These are phyloP conservation scores for Paracyclopina nana DNA, from an alignment of 1,140 invertebrate species.

Conservation along the genomic window DNA sequence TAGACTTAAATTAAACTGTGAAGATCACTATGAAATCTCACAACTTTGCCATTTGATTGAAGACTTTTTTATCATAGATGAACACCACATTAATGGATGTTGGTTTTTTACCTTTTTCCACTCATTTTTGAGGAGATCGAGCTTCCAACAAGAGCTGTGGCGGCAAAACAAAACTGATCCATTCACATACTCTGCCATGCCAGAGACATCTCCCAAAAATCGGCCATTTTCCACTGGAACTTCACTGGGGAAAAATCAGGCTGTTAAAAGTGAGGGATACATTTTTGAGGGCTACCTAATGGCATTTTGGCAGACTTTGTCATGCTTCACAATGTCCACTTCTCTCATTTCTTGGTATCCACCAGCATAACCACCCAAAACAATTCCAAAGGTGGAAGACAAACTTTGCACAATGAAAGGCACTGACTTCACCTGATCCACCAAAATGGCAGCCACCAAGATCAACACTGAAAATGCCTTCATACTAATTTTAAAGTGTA, in stretches of 20 bases:
- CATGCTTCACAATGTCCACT: slow-evolving; percentile 12
- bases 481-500: too few relatives aligned
- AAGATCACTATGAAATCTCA: too few relatives aligned
- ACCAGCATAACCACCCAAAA: slow-evolving; percentile 1
- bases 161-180: slow-evolving; percentile 9
- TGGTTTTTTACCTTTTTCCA: slow-evolving; percentile 10
- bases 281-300: not conserved
- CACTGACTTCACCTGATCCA: too few relatives aligned
- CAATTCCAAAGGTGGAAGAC: not conserved
- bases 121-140: not conserved
- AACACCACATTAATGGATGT: too few relatives aligned
- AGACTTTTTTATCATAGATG: too few relatives aligned
- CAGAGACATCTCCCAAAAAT: slow-evolving; percentile 6
- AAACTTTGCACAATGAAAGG: slow-evolving; percentile 5
- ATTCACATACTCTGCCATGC: not conserved
- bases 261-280: too few relatives aligned
- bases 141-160: slow-evolving; percentile 10
- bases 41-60: too few relatives aligned
- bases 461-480: too few relatives aligned
- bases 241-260: slow-evolving; percentile 2
- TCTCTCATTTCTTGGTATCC: not conserved
- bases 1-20: too few relatives aligned
- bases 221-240: not conserved
- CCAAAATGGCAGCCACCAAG: too few relatives aligned
- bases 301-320: slow-evolving; percentile 5